These are phyloP conservation scores for Odocoileus virginianus DNA, from an alignment of 2,113 vertebrate species.

Conservation along the genomic window DNA sequence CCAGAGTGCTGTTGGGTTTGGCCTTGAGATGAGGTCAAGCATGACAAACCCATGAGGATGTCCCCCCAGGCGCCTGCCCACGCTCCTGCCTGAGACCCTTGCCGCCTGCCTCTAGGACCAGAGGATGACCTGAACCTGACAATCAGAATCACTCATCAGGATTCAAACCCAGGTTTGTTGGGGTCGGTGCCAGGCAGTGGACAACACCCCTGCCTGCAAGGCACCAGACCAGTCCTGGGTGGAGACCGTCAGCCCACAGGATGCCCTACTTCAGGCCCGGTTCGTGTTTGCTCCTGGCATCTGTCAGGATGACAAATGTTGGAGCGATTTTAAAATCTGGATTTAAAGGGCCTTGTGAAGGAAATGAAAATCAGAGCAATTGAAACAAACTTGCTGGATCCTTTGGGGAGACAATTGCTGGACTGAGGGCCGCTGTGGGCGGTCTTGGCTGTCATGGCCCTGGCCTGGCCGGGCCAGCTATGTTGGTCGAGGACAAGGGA, in stretches of 20 bases:
- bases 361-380: not conserved
- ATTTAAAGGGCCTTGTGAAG: not conserved
- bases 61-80: no score
- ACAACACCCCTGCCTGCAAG: not conserved
- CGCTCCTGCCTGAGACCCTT: not conserved
- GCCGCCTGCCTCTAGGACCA: not conserved
- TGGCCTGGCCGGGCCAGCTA: not conserved
- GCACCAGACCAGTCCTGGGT: not conserved
- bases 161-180: not conserved
- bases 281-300: not conserved
- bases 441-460: not conserved
- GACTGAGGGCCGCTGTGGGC: not conserved
- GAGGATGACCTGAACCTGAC: not conserved
- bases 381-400: not conserved
- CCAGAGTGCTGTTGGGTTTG: not conserved
- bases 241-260: not conserved
- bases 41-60: not conserved
- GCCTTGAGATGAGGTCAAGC: not conserved
- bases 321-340: not conserved
- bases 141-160: not conserved
- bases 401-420: not conserved
- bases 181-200: accelerated
- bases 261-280: not conserved
- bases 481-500: not conserved
- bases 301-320: not conserved